A percentile compares a stretch with the other conserved stretches of the same genome.
phyloP scores from a whole-genome alignment of 2,888 invertebrate genomes.

The Chesias legatella region DNA sequence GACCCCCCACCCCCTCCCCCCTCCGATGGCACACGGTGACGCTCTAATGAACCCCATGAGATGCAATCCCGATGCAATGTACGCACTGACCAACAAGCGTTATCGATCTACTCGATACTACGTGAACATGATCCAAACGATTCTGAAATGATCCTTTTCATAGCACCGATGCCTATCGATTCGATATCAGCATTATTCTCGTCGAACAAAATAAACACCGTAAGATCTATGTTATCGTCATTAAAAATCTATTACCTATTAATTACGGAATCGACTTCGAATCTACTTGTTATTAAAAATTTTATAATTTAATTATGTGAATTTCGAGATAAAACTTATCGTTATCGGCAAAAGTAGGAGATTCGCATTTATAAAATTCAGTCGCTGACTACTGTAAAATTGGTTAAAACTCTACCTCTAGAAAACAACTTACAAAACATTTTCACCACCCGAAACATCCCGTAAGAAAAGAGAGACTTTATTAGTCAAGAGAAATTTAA shows the following conservation, averaged over 20 bases:
- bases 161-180: constrained; percentile 69
- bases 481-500: constrained; percentile 41
- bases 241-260: constrained; percentile 48
- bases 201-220: constrained; percentile 47
- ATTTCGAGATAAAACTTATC: constrained; percentile 62
- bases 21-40: constrained; percentile 66
- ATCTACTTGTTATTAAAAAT: constrained; percentile 44
- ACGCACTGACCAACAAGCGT: constrained; percentile 57
- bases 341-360: constrained; percentile 65
- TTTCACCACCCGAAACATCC: constrained; percentile 54
- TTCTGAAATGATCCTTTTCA: constrained; percentile 51
- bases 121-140: constrained; percentile 57
- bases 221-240: constrained; percentile 62
- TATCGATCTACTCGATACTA: constrained; percentile 53
- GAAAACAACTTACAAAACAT: constrained; percentile 71
- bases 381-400: constrained; percentile 76
- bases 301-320: constrained; percentile 44
- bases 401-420: constrained; percentile 68
- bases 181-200: constrained; percentile 56
- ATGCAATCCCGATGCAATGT: constrained; percentile 48
- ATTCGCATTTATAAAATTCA: constrained; percentile 74
- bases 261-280: constrained; percentile 22
- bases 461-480: constrained; percentile 45
- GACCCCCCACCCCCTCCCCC: constrained; percentile 32
- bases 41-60: constrained; percentile 37